These are phyloP conservation scores for Euura lappo DNA, from an alignment of 1,140 invertebrate genomes.

Conservation along the genomic window DNA sequence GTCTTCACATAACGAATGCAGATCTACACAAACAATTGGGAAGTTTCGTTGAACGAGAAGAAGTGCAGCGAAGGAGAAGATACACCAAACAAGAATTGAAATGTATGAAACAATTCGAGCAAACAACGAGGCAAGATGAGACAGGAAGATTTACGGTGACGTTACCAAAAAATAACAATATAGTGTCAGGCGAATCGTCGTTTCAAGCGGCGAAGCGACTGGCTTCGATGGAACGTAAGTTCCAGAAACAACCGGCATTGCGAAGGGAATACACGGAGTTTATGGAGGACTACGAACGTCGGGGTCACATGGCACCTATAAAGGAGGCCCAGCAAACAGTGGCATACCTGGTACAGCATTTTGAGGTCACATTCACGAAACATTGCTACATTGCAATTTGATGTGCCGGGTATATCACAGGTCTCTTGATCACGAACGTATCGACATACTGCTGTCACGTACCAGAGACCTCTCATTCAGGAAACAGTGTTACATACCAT, in stretches of 20 bases:
- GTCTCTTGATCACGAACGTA: no score
- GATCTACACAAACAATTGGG: slow-evolving; percentile 10
- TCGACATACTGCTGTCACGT: no score
- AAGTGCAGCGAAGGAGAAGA: not conserved
- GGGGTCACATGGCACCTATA: slow-evolving; percentile 33
- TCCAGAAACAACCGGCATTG: not conserved
- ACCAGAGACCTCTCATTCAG: no score
- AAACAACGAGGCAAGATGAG: not conserved
- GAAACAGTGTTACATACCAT: no score
- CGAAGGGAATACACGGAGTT: slow-evolving; percentile 28
- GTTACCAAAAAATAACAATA: not conserved
- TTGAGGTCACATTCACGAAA: no score
- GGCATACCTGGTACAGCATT: no score
- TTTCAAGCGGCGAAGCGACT: not conserved
- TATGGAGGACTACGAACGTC: slow-evolving; percentile 37
- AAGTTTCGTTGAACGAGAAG: slow-evolving; percentile 1
- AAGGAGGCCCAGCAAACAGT: no score
- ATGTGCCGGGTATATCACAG: no score
- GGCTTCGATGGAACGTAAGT: not conserved
- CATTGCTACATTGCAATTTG: no score
- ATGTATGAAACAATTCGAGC: not conserved
- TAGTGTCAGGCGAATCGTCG: not conserved
- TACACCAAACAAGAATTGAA: not conserved
- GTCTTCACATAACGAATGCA: slow-evolving; percentile 1
- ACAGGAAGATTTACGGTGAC: not conserved